Base-by-base conservation (phyloP, 2,113 vertebrate genomes). In the Oophaga pumilio region DNA sequence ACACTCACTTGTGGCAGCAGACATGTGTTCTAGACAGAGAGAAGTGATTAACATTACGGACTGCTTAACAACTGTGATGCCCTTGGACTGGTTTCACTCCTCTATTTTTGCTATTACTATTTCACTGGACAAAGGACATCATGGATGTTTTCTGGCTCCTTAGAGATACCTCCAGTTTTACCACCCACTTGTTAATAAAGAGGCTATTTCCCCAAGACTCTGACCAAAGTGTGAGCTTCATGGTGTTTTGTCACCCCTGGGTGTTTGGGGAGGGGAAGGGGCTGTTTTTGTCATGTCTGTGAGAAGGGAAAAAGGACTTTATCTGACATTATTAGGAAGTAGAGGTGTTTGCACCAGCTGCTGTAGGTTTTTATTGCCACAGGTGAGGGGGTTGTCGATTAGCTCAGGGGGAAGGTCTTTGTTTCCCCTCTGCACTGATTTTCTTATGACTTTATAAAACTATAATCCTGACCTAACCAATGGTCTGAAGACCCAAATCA, bases 111-210 rank as follows among this genome's bases (percentile, higher is more conserved):
- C 33, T 43, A 43, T 43, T 43, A 43, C 33, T 43, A 43, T 4
- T 43, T 43, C 5, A 5, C 33, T 43, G 33, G 33, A 43, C 3
- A 43, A 43, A 1, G 33, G 26, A 1, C 8, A 53, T 53, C 52
- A 8, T 52, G 50, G 33, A 22, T 8, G n/a, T 20, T 1, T 77
- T 53, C 22, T 52, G 50, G 76, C 24, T 18, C 22, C 76, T 52
- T 20, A 15, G 60, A 52, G 18, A 4, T 52, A 10, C 8, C 76
- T 22, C 76, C 12, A 20, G 7, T 13, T 50, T 53, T 8, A 1
- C n/a, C 84, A 85, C 28, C 11, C 17, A 71, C 4, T 24, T 85
- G 84, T 15, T 18, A 85, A 76, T 85, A 53, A 71, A 49, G 49
- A 14, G 6, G 60, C 83, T 85, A 71, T 64, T 76, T 85, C 84